These are phyloP conservation scores for Hydropsyche betteni DNA, from an alignment of 2,888 invertebrate genomes.

Conservation along the genomic window DNA sequence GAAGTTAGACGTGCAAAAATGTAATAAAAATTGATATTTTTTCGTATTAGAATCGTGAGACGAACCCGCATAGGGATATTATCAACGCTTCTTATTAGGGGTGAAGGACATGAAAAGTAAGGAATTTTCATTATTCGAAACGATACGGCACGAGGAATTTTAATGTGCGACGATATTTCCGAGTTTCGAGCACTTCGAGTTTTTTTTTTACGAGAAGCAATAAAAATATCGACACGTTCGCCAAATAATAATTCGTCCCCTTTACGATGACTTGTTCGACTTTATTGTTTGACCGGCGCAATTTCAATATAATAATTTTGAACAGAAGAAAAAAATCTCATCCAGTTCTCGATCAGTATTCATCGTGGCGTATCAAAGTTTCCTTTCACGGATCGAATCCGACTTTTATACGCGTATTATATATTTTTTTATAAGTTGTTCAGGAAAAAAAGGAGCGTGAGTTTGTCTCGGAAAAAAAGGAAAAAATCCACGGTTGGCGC, in stretches of 20 bases:
- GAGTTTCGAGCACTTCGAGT: background rate
- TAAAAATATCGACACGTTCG: conserved; percentile 38
- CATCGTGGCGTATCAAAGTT: conserved; percentile 21
- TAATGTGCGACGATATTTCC: conserved; percentile 30
- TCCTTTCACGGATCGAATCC: conserved; percentile 15
- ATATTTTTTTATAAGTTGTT: background rate
- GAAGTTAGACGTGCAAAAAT: too few species aligned
- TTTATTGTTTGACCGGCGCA: conserved; percentile 4
- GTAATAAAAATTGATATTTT: too few species aligned
- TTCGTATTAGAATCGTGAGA: background rate
- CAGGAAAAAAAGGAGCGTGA: background rate
- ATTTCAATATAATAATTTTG: background rate
- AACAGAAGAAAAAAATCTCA: background rate
- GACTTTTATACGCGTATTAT: conserved; percentile 20
- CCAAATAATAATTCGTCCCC: conserved; percentile 27
- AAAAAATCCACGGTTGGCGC: background rate
- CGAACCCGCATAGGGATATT: background rate
- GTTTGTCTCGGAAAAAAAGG: background rate
- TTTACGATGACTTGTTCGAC: background rate
- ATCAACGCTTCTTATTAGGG: background rate
- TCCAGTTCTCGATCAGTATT: conserved; percentile 10
- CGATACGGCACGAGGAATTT: conserved; percentile 34
- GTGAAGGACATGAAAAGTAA: conserved; percentile 10
- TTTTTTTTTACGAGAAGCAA: conserved; percentile 24
- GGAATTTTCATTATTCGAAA: conserved; percentile 37